phyloP scores from a whole-genome alignment of 2,797 vertebrate genomes.

The Trichosurus vulpecula region DNA sequence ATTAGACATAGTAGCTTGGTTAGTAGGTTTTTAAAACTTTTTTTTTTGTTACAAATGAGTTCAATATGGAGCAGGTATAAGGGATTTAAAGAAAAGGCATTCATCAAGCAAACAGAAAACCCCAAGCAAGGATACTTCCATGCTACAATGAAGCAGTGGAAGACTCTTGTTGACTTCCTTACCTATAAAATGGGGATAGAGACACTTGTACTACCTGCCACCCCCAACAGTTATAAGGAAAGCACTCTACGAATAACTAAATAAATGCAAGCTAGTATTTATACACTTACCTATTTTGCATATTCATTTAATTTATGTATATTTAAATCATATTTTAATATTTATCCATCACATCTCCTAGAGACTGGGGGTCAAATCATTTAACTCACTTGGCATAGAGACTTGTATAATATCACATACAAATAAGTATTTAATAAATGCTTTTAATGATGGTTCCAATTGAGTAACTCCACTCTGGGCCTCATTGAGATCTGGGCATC shows the following conservation, averaged over 20 bases:
- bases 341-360: slow-evolving; percentile 56
- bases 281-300: slow-evolving; percentile 62
- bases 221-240: background rate
- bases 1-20: background rate
- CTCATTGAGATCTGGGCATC: background rate
- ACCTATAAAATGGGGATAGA: background rate
- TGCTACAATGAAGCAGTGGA: background rate
- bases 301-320: slow-evolving; percentile 53
- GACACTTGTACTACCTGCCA: background rate
- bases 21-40: background rate
- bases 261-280: background rate
- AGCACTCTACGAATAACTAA: background rate
- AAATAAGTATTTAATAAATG: slow-evolving; percentile 43
- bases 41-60: background rate
- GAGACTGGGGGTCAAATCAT: slow-evolving; percentile 49
- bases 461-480: background rate
- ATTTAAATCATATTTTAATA: slow-evolving; percentile 59
- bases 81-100: background rate
- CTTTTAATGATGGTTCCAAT: slow-evolving; percentile 61
- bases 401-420: background rate
- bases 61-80: too few relatives aligned
- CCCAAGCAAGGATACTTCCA: background rate
- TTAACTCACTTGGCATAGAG: slow-evolving; percentile 28
- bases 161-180: background rate
- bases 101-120: background rate